Evolutionary conservation across 2,888 invertebrate species (phyloP), one percentile per base, ranked within the genome.

Genomic region (Xylota segnis): DNA sequence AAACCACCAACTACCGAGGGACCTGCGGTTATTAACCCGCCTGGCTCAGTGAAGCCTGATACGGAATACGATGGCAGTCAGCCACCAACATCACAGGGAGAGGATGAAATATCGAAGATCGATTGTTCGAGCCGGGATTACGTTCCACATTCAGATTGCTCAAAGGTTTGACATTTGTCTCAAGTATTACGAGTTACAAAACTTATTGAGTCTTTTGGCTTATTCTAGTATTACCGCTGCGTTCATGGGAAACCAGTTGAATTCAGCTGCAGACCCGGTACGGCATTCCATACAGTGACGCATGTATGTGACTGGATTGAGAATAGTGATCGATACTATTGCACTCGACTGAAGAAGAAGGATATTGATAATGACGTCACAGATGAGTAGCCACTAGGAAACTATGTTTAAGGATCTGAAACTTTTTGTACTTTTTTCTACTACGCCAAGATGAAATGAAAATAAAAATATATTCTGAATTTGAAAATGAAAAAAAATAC

Each of bases 221-320:
- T 18, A 81, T 93, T 93, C 56, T 66, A 97, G 97, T 98, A 97
- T 90, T 97, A 96, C 93, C 95, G 97, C 83, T 98, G 98, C 90
- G 96, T 96, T 23, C 95, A 96, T 90, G 97, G 96, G 5, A 95
- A 95, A 89, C 95, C 95, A 4, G 92, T 95, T 61, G 94, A 95
- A 88, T 96, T 96, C 90, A 93, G 94, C 12, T 98, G 98, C 90
- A 94, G 95, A 87, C 93, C 94, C 0, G 96, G 96, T 27, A 95
- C 96, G 0, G 94, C 96, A 4, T 98, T 95, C 93, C 96, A 97
- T 89, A 94, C 94, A 0, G 92, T 93, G 29, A 93, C 94, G 52
- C 94, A 95, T 89, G 94, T 96, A 14, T 97, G 97, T 91, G 97
- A 96, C 91, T 97, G 97, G 97, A 96, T 96, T 0, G 93, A 94